These are phyloP conservation scores for Collichthys lucidus DNA, from an alignment of 2,113 vertebrate genomes.

Conservation along the genomic window DNA sequence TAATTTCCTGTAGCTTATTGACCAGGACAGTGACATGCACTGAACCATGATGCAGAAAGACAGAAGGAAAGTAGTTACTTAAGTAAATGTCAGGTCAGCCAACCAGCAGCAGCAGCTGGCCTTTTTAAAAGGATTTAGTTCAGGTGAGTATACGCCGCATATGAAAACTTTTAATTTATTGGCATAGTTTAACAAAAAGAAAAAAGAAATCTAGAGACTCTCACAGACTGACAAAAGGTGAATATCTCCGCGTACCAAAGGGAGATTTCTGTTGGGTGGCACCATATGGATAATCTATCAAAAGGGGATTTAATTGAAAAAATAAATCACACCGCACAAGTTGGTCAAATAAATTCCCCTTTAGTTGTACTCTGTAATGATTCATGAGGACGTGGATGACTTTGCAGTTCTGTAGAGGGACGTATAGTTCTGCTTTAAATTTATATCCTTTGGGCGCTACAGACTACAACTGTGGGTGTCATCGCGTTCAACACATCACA, in stretches of 20 bases:
- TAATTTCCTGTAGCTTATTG: slow-evolving; percentile 6
- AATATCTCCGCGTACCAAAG: slow-evolving; percentile 11
- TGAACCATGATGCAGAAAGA: slow-evolving; percentile 37
- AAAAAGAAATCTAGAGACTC: neutral
- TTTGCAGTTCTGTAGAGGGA: slow-evolving; percentile 51
- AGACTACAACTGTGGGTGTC: slow-evolving; percentile 13
- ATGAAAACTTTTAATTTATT: slow-evolving; percentile 13
- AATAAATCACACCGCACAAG: slow-evolving; percentile 68
- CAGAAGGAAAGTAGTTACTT: slow-evolving; percentile 51
- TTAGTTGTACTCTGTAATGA: slow-evolving; percentile 58
- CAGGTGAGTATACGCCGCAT: slow-evolving; percentile 42
- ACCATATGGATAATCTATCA: slow-evolving; percentile 53
- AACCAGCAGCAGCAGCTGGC: slow-evolving; percentile 47
- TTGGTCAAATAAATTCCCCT: slow-evolving; percentile 59
- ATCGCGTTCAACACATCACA: slow-evolving; percentile 31
- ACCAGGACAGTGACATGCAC: slow-evolving; percentile 3
- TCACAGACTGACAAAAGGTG: slow-evolving; percentile 9
- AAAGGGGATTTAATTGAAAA: slow-evolving; percentile 68
- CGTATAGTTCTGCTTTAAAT: slow-evolving; percentile 41
- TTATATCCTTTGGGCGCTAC: slow-evolving; percentile 20
- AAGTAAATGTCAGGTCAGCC: slow-evolving; percentile 66
- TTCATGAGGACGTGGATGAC: slow-evolving; percentile 54
- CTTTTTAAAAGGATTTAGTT: slow-evolving; percentile 56
- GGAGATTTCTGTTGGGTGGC: slow-evolving; percentile 14
- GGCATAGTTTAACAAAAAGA: neutral